Evolutionary conservation across 2,113 vertebrate species (phyloP), one percentile per base, ranked within the genome.

Genomic region (Petaurus breviceps): DNA sequence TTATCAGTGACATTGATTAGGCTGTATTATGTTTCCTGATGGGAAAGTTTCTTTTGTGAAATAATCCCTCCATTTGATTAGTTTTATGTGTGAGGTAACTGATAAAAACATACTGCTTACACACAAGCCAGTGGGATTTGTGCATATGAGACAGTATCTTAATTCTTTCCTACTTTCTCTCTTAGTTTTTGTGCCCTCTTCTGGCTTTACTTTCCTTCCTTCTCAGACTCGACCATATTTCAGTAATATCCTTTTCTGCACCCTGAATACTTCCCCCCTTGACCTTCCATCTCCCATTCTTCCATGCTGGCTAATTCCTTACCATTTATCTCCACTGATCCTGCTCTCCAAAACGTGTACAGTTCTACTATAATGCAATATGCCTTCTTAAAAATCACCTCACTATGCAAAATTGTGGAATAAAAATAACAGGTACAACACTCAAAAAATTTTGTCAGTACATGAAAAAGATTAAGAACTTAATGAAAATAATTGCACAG

Each of bases 11-110:
- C 11, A 31, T 22, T 49, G 77, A 92, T 53, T 89, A 53, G 50
- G 53, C 92, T 84, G 68, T 51, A 90, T 16, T 54, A 0, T 92
- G 61, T 89, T 92, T 43, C 26, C 52, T 53, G 53, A 47, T 37
- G 68, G 91, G 26, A 95, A 90, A 91, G 68, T 90, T 93, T 91
- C 92, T 93, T 22, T 46, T 55, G 89, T 92, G 19, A 26, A 23
- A 37, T 14, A 37, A 68, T 9, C 37, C 37, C 61, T 77, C 14
- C 61, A n/a, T 77, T 77, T 77, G n/a, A 5, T 23, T 92, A 49
- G 53, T 89, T 92, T 97, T 50, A 53, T 46, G 12, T 46, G 0
- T 7, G 37, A 26, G 51, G 37, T 94, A 95, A 57, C 26, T 94
- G 92, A 91, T 52, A 54, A 95, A 49, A 90, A 90, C 28, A 47